A percentile compares a stretch with the other conserved stretches of the same genome.
Conservation (phyloP, 1,140 invertebrate species). For the Arctopsyche grandis region DNA sequence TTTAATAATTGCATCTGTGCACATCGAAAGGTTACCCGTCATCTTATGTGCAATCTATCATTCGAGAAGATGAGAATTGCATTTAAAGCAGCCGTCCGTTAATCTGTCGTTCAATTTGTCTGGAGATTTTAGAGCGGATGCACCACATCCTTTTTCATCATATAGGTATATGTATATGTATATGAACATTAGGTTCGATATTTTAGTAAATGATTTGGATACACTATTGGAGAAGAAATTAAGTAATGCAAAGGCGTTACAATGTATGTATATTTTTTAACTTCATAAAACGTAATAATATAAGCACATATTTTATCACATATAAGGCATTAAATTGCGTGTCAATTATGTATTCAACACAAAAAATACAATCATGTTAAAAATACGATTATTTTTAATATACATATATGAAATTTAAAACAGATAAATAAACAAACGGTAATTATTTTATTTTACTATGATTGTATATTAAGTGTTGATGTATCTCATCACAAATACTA, state of each 20-base stretch:
- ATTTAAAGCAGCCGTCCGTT: too few species aligned
- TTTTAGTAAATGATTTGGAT: too few species aligned
- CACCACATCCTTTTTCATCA: neutral
- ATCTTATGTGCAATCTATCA: too few species aligned
- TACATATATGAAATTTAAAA: neutral
- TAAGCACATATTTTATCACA: slow-evolving; percentile 35
- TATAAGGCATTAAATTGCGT: slow-evolving; percentile 43
- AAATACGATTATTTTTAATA: neutral
- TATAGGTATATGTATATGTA: neutral
- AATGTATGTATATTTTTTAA: slow-evolving; percentile 33
- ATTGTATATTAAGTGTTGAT: too few species aligned
- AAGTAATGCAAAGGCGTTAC: neutral
- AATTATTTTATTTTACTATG: neutral
- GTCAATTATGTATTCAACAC: slow-evolving; percentile 29
- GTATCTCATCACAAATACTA: too few species aligned
- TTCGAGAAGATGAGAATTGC: too few species aligned
- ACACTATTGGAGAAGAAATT: neutral
- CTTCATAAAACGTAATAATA: slow-evolving; percentile 33
- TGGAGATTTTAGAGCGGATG: too few species aligned
- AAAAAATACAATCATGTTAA: neutral
- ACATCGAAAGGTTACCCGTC: too few species aligned
- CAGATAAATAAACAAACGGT: neutral
- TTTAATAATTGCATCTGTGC: too few species aligned
- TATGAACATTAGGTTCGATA: too few species aligned
- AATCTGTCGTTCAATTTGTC: too few species aligned